These are phyloP conservation scores for Exaiptasia diaphana DNA, from an alignment of 64 coral and sea anemone species.

Conservation along the genomic window DNA sequence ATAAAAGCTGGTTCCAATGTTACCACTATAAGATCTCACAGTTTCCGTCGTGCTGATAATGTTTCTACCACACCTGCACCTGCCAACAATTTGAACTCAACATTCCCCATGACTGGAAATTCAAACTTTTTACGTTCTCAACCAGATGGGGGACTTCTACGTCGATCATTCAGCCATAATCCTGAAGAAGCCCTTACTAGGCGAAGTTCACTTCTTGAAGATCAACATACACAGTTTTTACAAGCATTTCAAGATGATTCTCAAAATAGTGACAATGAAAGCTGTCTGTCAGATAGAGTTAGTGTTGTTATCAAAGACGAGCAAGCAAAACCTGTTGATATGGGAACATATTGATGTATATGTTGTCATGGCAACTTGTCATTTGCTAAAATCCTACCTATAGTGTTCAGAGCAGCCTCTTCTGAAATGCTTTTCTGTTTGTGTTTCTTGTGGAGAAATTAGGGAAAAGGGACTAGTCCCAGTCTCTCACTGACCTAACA, in stretches of 20 bases:
- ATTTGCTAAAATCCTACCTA: too few relatives aligned
- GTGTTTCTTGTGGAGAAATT: too few relatives aligned
- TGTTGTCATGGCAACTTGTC: too few relatives aligned
- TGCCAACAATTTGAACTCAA: neutral
- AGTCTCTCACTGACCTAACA: too few relatives aligned
- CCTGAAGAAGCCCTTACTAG: conserved; percentile 57
- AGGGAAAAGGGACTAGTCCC: too few relatives aligned
- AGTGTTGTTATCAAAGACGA: neutral
- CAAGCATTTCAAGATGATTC: neutral
- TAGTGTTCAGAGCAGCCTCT: too few relatives aligned
- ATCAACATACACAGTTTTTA: neutral
- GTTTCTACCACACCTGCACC: neutral
- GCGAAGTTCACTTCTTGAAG: conserved; percentile 52
- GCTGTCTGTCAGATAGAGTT: neutral
- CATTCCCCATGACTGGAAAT: neutral
- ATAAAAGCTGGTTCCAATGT: conserved; percentile 59
- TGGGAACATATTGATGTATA: neutral
- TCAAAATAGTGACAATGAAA: neutral
- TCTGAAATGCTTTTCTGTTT: too few relatives aligned
- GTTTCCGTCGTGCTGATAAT: conserved; percentile 49
- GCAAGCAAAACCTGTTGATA: neutral
- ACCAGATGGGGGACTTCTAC: conserved; percentile 3
- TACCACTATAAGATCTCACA: conserved; percentile 27
- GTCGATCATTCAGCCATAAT: conserved; percentile 85
- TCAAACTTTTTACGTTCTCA: conserved; percentile 38